Base-by-base conservation (phyloP, 1,140 invertebrate species). In the Pinna nobilis region DNA sequence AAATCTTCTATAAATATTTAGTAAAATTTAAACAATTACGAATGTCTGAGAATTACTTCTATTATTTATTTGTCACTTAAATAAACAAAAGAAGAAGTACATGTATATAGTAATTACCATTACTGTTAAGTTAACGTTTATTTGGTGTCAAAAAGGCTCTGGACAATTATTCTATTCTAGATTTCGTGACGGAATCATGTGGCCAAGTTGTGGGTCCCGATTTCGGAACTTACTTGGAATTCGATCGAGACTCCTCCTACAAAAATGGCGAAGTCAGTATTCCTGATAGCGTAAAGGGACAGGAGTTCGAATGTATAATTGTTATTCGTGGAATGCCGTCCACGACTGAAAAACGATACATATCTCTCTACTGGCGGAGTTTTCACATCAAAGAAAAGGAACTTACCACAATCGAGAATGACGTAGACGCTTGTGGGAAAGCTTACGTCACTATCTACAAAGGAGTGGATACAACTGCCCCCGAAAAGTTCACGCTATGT, bases 181-280 rank as follows among this genome's bases (percentile, higher is more conserved):
- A 74, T 61, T 81, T 74, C 59, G 79, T 75, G 11, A 74, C 76
- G 13, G 76, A 81, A 39, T 76, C 72, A 9, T 81, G 79, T 50
- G 79, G 79, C 15, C 79, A 81, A 15, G 74, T 78, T 6, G 59
- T 74, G 15, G 79, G 79, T 15, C 79, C 79, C 1, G 79, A 81
- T 50, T 70, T 67, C 33, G 71, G 75, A 0, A 66, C 74, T 3
- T 76, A 76, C 20, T 53, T 81, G 30, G 76, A 78, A 63, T 81
- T 78, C 35, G 79, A 81, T 39, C 63, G 72, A 33, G 71, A 69
- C 7, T 67, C 72, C 4, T 57, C 61, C 9, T 72, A 74, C 18
- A 50, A 60, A 32, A 70, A 60, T 47, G 32, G 37, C 15, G 37
- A 49, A 6, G 49, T 65, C 28, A 33, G 28, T 39, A 28, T 65